A percentile compares a stretch with the other conserved stretches of the same genome.
phyloP scores from a whole-genome alignment of 2,797 vertebrate genomes.

The Rhynchotus rufescens region DNA sequence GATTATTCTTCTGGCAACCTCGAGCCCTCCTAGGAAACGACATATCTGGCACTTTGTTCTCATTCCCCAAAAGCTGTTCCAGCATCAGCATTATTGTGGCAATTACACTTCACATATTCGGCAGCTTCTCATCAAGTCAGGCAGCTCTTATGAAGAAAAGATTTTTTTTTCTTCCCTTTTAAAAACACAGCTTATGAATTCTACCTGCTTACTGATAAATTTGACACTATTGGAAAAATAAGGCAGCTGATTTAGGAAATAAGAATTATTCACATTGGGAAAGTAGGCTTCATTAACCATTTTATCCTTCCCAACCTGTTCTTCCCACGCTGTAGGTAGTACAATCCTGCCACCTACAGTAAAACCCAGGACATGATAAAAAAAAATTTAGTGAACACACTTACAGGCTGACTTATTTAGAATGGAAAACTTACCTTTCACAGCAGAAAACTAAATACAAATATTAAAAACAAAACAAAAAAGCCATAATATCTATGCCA shows the following conservation, averaged over 20 bases:
- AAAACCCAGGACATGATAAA: neutral
- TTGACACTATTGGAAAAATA: conserved; percentile 72
- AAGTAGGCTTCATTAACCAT: conserved; percentile 62
- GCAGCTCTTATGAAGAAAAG: neutral
- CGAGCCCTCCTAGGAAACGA: neutral
- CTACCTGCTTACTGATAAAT: conserved; percentile 67
- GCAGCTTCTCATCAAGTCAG: conserved; percentile 25
- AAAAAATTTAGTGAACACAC: neutral
- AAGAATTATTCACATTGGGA: conserved; percentile 58
- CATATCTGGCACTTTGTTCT: neutral
- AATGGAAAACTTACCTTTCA: neutral
- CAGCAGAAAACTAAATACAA: conserved; percentile 39
- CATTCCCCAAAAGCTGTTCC: neutral
- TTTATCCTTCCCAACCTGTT: conserved; percentile 34
- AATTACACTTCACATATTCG: conserved; percentile 20
- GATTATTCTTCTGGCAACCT: neutral
- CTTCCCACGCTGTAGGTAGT: neutral
- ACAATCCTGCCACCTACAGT: conserved; percentile 78
- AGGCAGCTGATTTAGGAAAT: conserved; percentile 66
- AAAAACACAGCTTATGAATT: conserved; percentile 34
- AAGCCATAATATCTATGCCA: neutral
- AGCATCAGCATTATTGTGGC: neutral
- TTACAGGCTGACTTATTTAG: neutral
- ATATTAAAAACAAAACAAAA: too few relatives aligned
- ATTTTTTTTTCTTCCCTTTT: neutral